phyloP scores from a whole-genome alignment of 2,888 invertebrate species.

The Anagyrus pseudococci region DNA sequence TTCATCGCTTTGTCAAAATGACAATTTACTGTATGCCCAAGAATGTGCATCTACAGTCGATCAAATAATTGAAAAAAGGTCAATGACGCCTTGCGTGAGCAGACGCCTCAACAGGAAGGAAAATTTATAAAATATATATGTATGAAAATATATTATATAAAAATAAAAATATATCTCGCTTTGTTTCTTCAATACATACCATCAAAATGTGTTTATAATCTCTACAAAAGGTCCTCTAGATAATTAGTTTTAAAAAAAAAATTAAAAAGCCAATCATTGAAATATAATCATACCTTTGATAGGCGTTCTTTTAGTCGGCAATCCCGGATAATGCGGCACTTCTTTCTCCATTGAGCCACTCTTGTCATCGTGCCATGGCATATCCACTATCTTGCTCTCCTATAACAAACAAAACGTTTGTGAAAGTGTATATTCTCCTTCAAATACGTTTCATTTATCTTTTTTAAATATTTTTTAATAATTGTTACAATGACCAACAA shows the following conservation, averaged over 20 bases:
- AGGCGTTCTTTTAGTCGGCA: conserved; percentile 79
- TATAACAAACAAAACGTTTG: conserved; percentile 47
- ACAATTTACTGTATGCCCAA: no score
- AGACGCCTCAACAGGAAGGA: neutral
- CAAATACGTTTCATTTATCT: conserved; percentile 5
- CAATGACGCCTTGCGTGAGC: neutral
- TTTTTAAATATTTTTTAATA: conserved; percentile 14
- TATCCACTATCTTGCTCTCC: conserved; percentile 71
- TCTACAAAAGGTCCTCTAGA: conserved; percentile 60
- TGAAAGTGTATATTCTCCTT: conserved; percentile 7
- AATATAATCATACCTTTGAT: conserved; percentile 71
- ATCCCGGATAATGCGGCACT: conserved; percentile 73
- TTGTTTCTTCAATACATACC: conserved; percentile 61
- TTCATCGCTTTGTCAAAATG: neutral
- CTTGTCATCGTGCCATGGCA: conserved; percentile 76
- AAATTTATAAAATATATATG: conserved; percentile 10
- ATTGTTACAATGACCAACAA: neutral
- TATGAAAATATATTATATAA: conserved; percentile 9
- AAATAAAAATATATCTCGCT: neutral
- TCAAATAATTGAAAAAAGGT: neutral
- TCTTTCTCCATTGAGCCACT: conserved; percentile 68
- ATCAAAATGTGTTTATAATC: conserved; percentile 51
- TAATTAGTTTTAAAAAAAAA: conserved; percentile 50
- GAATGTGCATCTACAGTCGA: no score
- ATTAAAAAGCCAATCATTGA: conserved; percentile 42